Base-by-base conservation (phyloP, 2,797 vertebrate species). In the Stomatorhinus walkeri region DNA sequence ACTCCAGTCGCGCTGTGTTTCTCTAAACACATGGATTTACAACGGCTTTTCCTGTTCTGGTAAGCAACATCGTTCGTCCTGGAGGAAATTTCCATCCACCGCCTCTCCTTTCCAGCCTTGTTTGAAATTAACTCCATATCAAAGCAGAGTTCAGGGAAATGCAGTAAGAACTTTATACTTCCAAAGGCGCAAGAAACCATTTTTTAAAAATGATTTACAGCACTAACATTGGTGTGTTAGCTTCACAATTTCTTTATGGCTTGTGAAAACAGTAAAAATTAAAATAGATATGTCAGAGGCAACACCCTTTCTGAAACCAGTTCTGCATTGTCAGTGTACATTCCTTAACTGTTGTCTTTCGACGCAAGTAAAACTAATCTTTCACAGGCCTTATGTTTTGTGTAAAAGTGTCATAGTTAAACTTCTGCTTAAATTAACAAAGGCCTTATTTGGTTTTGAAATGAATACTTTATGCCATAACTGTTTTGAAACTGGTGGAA, bases 11-110 rank as follows among this genome's bases (percentile, higher is more conserved):
- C 2, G 16, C 36, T 43, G 14, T 7, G 0, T 5, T 79, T 43
- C 32, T 81, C 76, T 43, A 46, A 81, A 81, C 76, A 81, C 40
- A 46, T 81, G 36, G 76, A 81, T 81, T 81, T 81, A 81, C 36
- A 9, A 81, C 32, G 5, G 40, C 16, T 19, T 81, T 81, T n/a
- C 19, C 76, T 4, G 19, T 46, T 40, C 76, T 46, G 76, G 76
- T 81, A 81, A 81, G 76, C 43, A 72, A 36, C 72, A 7, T 43
- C 7, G 5, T 81, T 81, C n/a, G 16, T 46, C 36, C 19, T 0
- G 76, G 19, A 19, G 36, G 36, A 81, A n/a, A 19, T 81, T 81
- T 81, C 16, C 36, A 5, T 19, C 68, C 14, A 19, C 5, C 32
- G 46, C 40, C 40, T n/a, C 40, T 81, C 76, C 76, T 36, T 81